Evolutionary conservation across 2,888 invertebrate genomes (phyloP).

Genomic region (Oligia strigilis): DNA sequence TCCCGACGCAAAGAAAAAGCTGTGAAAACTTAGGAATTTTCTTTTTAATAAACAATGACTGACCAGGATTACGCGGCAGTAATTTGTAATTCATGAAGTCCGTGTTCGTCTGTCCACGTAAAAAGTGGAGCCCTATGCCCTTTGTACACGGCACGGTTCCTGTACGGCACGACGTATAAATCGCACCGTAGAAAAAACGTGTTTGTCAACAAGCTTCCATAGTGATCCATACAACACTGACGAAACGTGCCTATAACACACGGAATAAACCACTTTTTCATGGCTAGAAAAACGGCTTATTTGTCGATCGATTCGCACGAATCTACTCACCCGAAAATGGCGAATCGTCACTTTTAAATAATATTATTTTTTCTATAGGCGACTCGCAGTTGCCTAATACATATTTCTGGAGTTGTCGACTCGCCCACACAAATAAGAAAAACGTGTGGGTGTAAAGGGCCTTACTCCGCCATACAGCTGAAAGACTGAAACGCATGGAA

Average conservation of each 20-base stretch:
- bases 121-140: background rate
- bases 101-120: slow-evolving; percentile 7
- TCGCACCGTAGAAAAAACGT: background rate
- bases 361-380: background rate
- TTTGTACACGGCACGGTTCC: background rate
- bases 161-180: background rate
- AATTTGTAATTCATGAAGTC: slow-evolving; percentile 36
- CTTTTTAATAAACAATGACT: slow-evolving; percentile 33
- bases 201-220: background rate
- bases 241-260: background rate
- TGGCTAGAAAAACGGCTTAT: background rate
- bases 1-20: background rate
- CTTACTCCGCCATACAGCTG: slow-evolving; percentile 1
- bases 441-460: background rate
- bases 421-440: background rate
- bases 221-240: background rate
- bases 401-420: too few relatives aligned
- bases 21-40: background rate
- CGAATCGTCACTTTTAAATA: background rate
- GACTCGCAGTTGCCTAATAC: background rate
- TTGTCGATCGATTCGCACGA: background rate
- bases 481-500: slow-evolving; percentile 24
- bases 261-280: background rate
- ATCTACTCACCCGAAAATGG: background rate
- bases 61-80: slow-evolving; percentile 21